A percentile compares a stretch with the other conserved stretches of the same genome.
These are phyloP conservation scores for Apogon hyalosoma DNA, from an alignment of 2,797 vertebrate genomes.

Conservation along the genomic window DNA sequence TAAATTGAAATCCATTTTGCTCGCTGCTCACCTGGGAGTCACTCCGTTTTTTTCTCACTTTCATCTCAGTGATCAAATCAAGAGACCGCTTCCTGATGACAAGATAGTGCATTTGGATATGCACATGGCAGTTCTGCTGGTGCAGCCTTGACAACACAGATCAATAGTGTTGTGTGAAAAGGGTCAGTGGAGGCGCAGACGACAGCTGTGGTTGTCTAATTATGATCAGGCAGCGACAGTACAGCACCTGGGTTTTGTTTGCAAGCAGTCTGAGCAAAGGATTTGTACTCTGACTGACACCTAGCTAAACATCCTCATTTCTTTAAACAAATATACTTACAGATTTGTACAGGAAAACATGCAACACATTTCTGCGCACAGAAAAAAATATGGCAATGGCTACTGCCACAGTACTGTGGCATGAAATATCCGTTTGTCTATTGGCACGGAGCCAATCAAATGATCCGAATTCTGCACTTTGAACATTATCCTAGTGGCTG, in stretches of 20 bases:
- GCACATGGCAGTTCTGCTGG: slow-evolving; percentile 20
- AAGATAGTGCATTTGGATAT: slow-evolving; percentile 54
- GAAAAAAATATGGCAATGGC: not conserved
- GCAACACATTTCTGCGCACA: not conserved
- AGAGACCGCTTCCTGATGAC: slow-evolving; percentile 45
- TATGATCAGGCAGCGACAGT: slow-evolving; percentile 59
- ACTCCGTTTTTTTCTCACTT: slow-evolving; percentile 15
- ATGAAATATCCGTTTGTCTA: no score
- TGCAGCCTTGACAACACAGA: slow-evolving; percentile 55
- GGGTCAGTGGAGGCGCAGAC: slow-evolving; percentile 58
- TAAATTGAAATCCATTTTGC: slow-evolving; percentile 55
- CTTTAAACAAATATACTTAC: slow-evolving; percentile 8
- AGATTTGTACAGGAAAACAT: slow-evolving; percentile 7
- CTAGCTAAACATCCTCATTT: not conserved
- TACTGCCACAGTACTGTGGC: no score
- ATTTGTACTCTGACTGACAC: slow-evolving; percentile 3
- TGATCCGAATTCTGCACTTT: no score
- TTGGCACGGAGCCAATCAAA: no score
- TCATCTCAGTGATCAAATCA: slow-evolving; percentile 63
- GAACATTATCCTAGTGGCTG: no score
- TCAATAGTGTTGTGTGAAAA: slow-evolving; percentile 59
- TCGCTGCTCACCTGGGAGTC: slow-evolving; percentile 47
- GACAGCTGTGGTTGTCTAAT: slow-evolving; percentile 77
- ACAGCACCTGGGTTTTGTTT: slow-evolving; percentile 67
- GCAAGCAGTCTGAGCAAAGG: slow-evolving; percentile 23